These are phyloP conservation scores for Elephas maximus DNA, from an alignment of 2,113 vertebrate genomes.

Conservation along the genomic window DNA sequence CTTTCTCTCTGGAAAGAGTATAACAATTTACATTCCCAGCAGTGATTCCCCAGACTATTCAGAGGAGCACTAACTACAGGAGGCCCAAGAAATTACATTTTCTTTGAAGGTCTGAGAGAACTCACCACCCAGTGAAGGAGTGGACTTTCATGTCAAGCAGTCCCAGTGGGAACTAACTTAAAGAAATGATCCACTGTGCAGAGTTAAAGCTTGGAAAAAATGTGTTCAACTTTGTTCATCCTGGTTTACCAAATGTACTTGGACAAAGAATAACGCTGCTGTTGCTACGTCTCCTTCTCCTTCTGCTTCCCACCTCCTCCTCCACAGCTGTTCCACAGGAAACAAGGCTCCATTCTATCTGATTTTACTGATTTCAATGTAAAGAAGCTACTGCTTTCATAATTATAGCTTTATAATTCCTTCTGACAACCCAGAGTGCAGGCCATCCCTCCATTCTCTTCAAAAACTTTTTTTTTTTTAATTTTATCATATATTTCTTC, in stretches of 20 bases:
- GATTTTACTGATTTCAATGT: neutral
- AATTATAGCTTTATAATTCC: neutral
- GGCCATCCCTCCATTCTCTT: neutral
- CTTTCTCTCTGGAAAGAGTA: neutral
- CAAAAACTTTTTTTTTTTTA: neutral
- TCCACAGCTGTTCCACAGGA: neutral
- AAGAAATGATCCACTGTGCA: neutral
- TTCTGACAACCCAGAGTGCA: neutral
- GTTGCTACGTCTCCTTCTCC: neutral
- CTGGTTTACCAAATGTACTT: neutral
- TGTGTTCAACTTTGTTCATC: neutral
- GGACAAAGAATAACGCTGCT: neutral
- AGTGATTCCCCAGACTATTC: neutral
- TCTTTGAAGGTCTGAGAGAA: neutral
- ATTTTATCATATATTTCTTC: neutral
- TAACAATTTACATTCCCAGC: neutral
- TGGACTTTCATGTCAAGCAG: neutral
- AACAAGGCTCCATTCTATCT: neutral
- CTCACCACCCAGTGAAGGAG: neutral
- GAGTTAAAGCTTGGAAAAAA: neutral
- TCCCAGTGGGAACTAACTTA: neutral
- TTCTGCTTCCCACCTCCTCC: neutral
- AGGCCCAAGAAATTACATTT: neutral
- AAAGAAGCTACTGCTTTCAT: neutral
- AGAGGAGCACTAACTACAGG: neutral